Conservation (phyloP, 2,888 invertebrate species). For the Notocelia uddmanniana region DNA sequence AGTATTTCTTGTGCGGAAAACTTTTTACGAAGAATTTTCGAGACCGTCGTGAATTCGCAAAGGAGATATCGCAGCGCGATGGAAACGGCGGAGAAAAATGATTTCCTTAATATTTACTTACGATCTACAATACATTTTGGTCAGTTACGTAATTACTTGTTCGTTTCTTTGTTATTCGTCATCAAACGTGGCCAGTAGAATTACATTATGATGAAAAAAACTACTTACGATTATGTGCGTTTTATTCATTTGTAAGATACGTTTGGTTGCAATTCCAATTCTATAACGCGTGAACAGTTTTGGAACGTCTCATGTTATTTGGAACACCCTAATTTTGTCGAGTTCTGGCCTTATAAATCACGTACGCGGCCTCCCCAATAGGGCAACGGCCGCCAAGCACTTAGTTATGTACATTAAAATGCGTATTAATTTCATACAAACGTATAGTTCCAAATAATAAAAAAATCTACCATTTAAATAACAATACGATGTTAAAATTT, state of each 20-base stretch:
- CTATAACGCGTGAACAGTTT: conserved; percentile 67
- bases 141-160: conserved; percentile 45
- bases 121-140: conserved; percentile 43
- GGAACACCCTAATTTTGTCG: conserved; percentile 51
- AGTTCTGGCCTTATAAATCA: conserved; percentile 47
- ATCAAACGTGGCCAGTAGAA: conserved; percentile 50
- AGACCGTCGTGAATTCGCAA: conserved; percentile 31
- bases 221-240: conserved; percentile 77
- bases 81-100: conserved; percentile 37
- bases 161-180: conserved; percentile 32
- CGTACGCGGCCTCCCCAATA: conserved; percentile 58
- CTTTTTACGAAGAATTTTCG: conserved; percentile 35
- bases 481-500: conserved; percentile 58
- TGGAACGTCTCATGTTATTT: conserved; percentile 52
- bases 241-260: conserved; percentile 73
- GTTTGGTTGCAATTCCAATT: conserved; percentile 66
- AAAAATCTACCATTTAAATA: conserved; percentile 66
- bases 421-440: conserved; percentile 71
- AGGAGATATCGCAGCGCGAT: conserved; percentile 31
- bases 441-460: conserved; percentile 68
- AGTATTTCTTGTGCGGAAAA: conserved; percentile 38
- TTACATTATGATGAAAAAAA: conserved; percentile 62
- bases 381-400: conserved; percentile 65
- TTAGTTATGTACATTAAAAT: conserved; percentile 64
- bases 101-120: conserved; percentile 45